Conservation (phyloP, 64 coral and sea anemone genomes). For the Pocillopora damicornis region DNA sequence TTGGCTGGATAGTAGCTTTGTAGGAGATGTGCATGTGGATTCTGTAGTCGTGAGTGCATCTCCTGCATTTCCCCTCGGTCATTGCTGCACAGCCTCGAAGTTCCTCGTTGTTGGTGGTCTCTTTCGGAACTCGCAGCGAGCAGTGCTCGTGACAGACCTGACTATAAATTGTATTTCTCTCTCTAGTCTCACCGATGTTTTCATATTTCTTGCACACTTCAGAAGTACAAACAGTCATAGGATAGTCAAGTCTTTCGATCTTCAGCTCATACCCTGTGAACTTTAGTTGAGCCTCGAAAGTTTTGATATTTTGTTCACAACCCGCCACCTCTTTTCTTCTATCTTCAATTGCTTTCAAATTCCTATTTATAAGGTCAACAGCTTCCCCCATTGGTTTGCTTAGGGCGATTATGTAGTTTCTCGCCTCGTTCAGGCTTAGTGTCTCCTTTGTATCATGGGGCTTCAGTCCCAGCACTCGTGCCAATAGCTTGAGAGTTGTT, state of each 20-base stretch:
- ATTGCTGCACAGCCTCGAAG: no score
- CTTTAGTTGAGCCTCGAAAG: neutral
- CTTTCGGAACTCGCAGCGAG: neutral
- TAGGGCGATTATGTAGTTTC: neutral
- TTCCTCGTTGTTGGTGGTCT: no score
- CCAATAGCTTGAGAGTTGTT: no score
- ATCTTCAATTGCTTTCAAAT: neutral
- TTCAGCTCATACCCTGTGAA: conserved; percentile 3
- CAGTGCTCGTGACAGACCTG: conserved; percentile 12
- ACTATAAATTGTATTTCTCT: neutral
- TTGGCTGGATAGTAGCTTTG: no score
- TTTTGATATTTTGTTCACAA: neutral
- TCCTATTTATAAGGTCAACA: neutral
- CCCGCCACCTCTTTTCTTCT: neutral
- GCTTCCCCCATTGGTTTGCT: conserved; percentile 20
- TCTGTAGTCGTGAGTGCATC: no score
- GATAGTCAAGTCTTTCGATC: neutral
- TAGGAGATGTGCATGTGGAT: no score
- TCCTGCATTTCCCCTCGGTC: no score
- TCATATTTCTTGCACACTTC: neutral
- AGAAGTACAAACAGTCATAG: conserved; percentile 16
- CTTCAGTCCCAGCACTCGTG: no score
- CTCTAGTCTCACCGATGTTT: neutral
- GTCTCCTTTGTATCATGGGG: neutral
- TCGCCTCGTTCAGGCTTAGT: conserved; percentile 2